These are phyloP conservation scores for Hypomecis punctinalis DNA, from an alignment of 2,888 invertebrate genomes.

Conservation along the genomic window DNA sequence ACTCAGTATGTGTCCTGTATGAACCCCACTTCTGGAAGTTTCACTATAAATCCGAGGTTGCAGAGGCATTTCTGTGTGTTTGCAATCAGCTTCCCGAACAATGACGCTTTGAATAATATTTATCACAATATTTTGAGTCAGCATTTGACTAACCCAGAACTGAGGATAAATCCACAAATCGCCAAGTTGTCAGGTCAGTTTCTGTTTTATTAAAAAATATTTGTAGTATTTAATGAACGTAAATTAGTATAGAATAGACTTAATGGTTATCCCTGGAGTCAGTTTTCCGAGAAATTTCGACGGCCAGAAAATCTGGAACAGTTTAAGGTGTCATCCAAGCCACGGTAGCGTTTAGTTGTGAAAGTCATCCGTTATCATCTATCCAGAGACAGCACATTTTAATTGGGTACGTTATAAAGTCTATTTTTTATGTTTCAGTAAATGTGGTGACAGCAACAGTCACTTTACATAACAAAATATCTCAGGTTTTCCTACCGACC, in stretches of 20 bases:
- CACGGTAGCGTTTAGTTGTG: too few relatives aligned
- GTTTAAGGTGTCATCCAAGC: too few relatives aligned
- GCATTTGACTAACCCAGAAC: slow-evolving; percentile 92
- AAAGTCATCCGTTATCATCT: too few relatives aligned
- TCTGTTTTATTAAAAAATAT: too few relatives aligned
- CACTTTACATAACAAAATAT: slow-evolving; percentile 93
- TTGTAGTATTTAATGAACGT: too few relatives aligned
- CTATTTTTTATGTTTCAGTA: slow-evolving; percentile 66
- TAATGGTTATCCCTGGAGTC: too few relatives aligned
- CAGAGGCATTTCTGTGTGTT: slow-evolving; percentile 96
- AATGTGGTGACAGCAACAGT: slow-evolving; percentile 93
- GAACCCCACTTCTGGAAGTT: slow-evolving; percentile 99
- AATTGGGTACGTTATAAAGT: too few relatives aligned
- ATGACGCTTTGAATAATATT: slow-evolving; percentile 93
- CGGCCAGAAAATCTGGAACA: too few relatives aligned
- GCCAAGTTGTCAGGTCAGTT: slow-evolving; percentile 86
- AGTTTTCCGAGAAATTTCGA: too few relatives aligned
- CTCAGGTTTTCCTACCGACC: slow-evolving; percentile 96
- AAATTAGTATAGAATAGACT: too few relatives aligned
- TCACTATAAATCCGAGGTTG: slow-evolving; percentile 97
- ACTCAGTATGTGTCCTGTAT: slow-evolving; percentile 98
- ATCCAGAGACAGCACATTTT: too few relatives aligned
- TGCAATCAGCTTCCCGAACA: slow-evolving; percentile 92
- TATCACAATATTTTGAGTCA: slow-evolving; percentile 95
- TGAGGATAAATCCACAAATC: slow-evolving; percentile 90